Evolutionary conservation across 2,797 vertebrate species (phyloP).

Genomic region (Distichodus sexfasciatus): DNA sequence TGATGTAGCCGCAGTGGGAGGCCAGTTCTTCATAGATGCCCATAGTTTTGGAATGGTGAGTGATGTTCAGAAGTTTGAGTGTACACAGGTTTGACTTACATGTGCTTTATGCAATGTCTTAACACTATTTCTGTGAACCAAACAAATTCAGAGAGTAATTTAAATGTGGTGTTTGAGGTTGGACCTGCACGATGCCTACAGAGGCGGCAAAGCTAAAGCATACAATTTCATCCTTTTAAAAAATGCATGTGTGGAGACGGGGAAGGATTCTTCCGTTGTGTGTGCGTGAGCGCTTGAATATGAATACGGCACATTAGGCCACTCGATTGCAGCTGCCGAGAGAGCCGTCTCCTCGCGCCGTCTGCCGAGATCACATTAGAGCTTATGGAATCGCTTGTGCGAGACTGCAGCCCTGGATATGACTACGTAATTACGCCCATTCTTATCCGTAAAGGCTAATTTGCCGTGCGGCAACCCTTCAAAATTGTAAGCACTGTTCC

Average conservation of each 20-base stretch:
- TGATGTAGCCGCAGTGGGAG: too few species aligned
- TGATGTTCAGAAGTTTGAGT: too few species aligned
- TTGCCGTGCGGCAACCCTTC: slow-evolving; percentile 27
- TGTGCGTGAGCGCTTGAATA: not conserved
- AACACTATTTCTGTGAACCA: too few species aligned
- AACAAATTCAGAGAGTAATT: too few species aligned
- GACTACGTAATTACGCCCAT: slow-evolving; percentile 29
- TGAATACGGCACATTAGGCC: slow-evolving; percentile 11
- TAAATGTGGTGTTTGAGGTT: not conserved
- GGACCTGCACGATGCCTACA: not conserved
- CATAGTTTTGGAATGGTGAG: too few species aligned
- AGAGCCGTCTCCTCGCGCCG: not conserved
- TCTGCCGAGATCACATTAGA: slow-evolving; percentile 7
- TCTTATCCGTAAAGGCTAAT: slow-evolving; percentile 34
- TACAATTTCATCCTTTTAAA: slow-evolving; percentile 3
- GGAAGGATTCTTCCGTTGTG: not conserved
- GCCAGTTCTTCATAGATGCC: too few species aligned
- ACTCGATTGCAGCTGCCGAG: not conserved
- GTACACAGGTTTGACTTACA: too few species aligned
- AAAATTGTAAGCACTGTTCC: slow-evolving; percentile 33
- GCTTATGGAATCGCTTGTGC: slow-evolving; percentile 39
- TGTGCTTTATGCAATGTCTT: too few species aligned
- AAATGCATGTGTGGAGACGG: slow-evolving; percentile 7
- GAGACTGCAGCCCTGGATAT: slow-evolving; percentile 33
- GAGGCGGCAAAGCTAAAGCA: not conserved